Conservation (phyloP, 2,888 invertebrate genomes). For the Acleris cristana region DNA sequence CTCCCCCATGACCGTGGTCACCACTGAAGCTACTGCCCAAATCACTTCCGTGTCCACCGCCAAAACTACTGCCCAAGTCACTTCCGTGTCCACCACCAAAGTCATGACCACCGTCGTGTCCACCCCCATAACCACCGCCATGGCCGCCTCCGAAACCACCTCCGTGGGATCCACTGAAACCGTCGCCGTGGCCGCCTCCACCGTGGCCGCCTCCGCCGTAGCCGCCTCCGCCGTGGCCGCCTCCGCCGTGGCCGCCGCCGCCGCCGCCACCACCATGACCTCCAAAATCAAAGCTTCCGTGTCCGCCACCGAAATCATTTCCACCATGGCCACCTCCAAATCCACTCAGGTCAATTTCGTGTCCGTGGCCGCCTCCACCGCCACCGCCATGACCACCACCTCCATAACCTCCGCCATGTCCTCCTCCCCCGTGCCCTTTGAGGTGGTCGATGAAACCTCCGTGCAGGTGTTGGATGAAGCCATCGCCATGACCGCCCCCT, state of each 20-base stretch:
- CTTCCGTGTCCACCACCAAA: conserved; percentile 48
- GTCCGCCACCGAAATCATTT: conserved; percentile 50
- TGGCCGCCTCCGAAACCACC: conserved; percentile 46
- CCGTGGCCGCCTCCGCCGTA: conserved; percentile 45
- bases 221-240: conserved; percentile 50
- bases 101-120: conserved; percentile 45
- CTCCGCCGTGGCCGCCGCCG: conserved; percentile 43
- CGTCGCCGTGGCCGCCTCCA: conserved; percentile 43
- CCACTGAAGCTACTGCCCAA: conserved; percentile 35
- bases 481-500: conserved; percentile 35
- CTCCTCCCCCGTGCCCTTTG: conserved; percentile 42
- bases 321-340: conserved; percentile 45
- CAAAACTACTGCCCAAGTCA: conserved; percentile 44
- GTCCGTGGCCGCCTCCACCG: conserved; percentile 46
- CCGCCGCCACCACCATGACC: conserved; percentile 48
- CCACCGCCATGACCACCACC: conserved; percentile 39
- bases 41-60: conserved; percentile 40
- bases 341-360: conserved; percentile 33
- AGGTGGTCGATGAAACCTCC: conserved; percentile 65
- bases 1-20: conserved; percentile 19
- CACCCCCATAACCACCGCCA: conserved; percentile 40
- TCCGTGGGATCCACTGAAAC: conserved; percentile 46
- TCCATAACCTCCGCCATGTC: conserved; percentile 50
- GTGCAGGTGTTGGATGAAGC: conserved; percentile 57
- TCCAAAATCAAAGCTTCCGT: conserved; percentile 46